phyloP scores from a whole-genome alignment of 2,888 invertebrate genomes.

The Aleiodes alternator region DNA sequence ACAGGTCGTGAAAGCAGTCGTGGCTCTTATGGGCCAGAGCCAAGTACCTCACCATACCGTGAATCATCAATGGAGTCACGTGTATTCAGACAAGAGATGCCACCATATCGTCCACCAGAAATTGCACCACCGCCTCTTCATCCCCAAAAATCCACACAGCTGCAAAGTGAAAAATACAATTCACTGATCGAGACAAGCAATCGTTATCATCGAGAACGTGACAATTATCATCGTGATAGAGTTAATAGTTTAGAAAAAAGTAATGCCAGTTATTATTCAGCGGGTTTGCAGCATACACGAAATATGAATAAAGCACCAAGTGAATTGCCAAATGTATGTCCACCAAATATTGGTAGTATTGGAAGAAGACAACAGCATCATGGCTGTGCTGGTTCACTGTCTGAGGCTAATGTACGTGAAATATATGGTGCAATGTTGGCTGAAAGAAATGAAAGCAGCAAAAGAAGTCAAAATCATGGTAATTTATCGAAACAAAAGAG shows the following conservation, averaged over 20 bases:
- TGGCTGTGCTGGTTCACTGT: slow-evolving; percentile 69
- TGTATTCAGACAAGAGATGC: slow-evolving; percentile 68
- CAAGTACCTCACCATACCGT: slow-evolving; percentile 72
- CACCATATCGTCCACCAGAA: slow-evolving; percentile 70
- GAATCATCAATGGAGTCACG: slow-evolving; percentile 68
- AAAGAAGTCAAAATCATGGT: slow-evolving; percentile 65
- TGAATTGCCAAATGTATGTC: slow-evolving; percentile 55
- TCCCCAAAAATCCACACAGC: slow-evolving; percentile 53
- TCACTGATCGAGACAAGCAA: slow-evolving; percentile 65
- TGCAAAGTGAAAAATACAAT: slow-evolving; percentile 67
- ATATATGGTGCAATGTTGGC: slow-evolving; percentile 66
- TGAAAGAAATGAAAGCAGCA: slow-evolving; percentile 66
- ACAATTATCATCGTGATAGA: slow-evolving; percentile 68
- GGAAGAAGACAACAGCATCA: slow-evolving; percentile 66
- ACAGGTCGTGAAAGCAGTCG: slow-evolving; percentile 60
- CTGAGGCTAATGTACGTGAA: slow-evolving; percentile 71
- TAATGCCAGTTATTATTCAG: slow-evolving; percentile 66
- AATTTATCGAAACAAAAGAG: slow-evolving; percentile 76
- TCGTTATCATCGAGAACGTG: slow-evolving; percentile 67
- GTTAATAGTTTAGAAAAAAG: slow-evolving; percentile 73
- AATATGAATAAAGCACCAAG: slow-evolving; percentile 62
- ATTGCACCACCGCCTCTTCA: slow-evolving; percentile 48
- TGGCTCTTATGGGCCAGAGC: slow-evolving; percentile 69
- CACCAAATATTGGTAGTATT: slow-evolving; percentile 66
- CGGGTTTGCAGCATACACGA: slow-evolving; percentile 66